These are phyloP conservation scores for Ectemnius lituratus DNA, from an alignment of 2,888 invertebrate species.

Conservation along the genomic window DNA sequence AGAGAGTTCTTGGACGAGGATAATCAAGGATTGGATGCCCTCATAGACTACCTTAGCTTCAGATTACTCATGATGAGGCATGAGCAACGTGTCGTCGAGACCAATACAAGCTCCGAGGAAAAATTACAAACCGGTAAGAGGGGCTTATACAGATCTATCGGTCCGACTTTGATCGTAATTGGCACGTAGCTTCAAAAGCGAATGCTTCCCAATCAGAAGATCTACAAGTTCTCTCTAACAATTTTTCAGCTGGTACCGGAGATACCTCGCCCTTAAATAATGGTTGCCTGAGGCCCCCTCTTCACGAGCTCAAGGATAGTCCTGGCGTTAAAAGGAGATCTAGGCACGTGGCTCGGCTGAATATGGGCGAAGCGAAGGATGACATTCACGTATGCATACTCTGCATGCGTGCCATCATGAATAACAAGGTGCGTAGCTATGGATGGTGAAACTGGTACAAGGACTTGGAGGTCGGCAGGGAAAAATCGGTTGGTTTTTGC, in stretches of 20 bases:
- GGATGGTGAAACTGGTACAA: conserved; percentile 13
- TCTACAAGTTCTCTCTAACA: neutral
- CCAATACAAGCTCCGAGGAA: conserved; percentile 87
- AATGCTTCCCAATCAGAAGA: too few species aligned
- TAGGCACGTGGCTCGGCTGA: conserved; percentile 91
- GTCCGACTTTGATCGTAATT: conserved; percentile 3
- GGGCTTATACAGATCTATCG: too few species aligned
- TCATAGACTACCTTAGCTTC: conserved; percentile 98
- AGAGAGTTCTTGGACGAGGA: conserved; percentile 97
- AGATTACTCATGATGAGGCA: conserved; percentile 96
- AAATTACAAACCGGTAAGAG: conserved; percentile 80
- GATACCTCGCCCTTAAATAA: conserved; percentile 74
- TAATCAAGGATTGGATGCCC: conserved; percentile 96
- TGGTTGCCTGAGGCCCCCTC: conserved; percentile 79
- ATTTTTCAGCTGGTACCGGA: conserved; percentile 61
- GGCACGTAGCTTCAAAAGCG: neutral
- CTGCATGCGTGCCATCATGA: conserved; percentile 99
- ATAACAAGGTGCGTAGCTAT: conserved; percentile 88
- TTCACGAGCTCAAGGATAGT: conserved; percentile 83
- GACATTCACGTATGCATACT: conserved; percentile 99
- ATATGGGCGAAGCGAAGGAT: conserved; percentile 97
- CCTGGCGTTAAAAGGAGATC: conserved; percentile 87
- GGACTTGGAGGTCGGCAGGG: conserved; percentile 1
- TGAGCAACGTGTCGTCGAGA: conserved; percentile 89
- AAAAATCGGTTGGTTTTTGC: conserved; percentile 5